Evolutionary conservation across 2,797 vertebrate genomes (phyloP), one percentile per base, ranked within the genome.

Genomic region (Sebastiscus albofasciatus): DNA sequence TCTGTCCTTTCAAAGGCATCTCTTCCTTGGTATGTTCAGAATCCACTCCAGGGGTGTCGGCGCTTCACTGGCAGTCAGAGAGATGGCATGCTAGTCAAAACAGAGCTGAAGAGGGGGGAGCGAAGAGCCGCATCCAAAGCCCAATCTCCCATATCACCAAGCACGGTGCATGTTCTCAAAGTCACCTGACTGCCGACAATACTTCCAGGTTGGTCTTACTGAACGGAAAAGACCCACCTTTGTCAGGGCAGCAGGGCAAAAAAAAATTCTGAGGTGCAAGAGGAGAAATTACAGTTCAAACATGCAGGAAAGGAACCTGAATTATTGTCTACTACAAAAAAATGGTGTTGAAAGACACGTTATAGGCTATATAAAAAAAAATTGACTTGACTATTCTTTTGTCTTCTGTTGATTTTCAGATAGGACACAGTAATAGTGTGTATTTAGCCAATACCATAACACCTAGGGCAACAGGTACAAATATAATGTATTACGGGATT

Each of bases 21-120:
- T 85, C 94, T 88, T 93, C 6, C 75, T 80, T 93, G 94, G 93
- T 93, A 96, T 92, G 94, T 93, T 96, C 94, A 94, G 92, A 95
- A 95, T 94, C 95, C 93, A 94, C 91, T 92, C 93, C 94, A 94
- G 94, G 90, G 94, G 94, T 87, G 92, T 90, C 76, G 90, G 94
- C 86, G 92, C 89, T 95, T 95, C 93, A 94, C 93, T 91, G 89
- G 92, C 90, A 94, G 95, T 93, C 94, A 95, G 92, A 89, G 93
- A 96, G 95, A 91, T 94, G 91, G 84, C 94, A 94, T 86, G 86
- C 93, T 94, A 95, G 96, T 96, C 95, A 95, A 96, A 97, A 97
- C 88, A 91, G 81, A 87, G 79, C 74, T 64, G 78, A 84, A 83
- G 83, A 73, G 59, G 77, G 77, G 72, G 83, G 84, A 67, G 81